These are phyloP conservation scores for Dorcus parallelipipedus DNA, from an alignment of 2,888 invertebrate genomes.

Conservation along the genomic window DNA sequence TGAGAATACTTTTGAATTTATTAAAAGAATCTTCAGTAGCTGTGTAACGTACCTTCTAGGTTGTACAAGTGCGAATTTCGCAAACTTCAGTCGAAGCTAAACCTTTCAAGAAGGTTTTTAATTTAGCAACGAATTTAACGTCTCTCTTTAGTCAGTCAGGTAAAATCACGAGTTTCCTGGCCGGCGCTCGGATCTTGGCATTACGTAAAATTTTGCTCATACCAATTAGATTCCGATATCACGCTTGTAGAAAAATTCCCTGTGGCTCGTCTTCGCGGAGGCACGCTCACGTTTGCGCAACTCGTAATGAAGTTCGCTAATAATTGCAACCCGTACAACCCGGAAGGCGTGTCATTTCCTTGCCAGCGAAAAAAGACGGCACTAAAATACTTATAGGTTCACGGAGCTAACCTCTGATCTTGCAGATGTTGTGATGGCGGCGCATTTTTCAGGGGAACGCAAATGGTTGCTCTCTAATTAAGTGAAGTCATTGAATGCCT, in stretches of 20 bases:
- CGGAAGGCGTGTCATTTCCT: conserved; percentile 31
- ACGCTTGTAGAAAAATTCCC: conserved; percentile 14
- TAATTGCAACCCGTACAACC: conserved; percentile 25
- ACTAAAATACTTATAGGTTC: conserved; percentile 24
- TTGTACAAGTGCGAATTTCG: too few relatives aligned
- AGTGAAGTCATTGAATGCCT: conserved; percentile 33
- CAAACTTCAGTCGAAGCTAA: too few relatives aligned
- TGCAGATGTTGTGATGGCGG: conserved; percentile 21
- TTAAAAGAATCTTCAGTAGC: too few relatives aligned
- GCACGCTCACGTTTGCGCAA: conserved; percentile 18
- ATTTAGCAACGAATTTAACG: too few relatives aligned
- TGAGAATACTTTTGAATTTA: too few relatives aligned
- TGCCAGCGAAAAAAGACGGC: conserved; percentile 22
- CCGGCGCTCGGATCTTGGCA: too few relatives aligned
- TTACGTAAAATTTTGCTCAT: neutral
- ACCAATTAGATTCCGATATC: conserved; percentile 18
- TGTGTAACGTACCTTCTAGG: too few relatives aligned
- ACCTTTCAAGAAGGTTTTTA: too few relatives aligned
- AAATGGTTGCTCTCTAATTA: conserved; percentile 31
- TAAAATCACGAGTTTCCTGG: too few relatives aligned
- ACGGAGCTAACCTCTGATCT: conserved; percentile 32
- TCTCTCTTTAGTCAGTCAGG: too few relatives aligned
- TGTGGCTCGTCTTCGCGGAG: neutral
- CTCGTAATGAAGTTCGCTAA: conserved; percentile 24
- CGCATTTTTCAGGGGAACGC: conserved; percentile 23